A percentile compares a stretch with the other conserved stretches of the same genome.
phyloP scores from a whole-genome alignment of 2,888 invertebrate genomes.

The Pristionchus maxplancki region DNA sequence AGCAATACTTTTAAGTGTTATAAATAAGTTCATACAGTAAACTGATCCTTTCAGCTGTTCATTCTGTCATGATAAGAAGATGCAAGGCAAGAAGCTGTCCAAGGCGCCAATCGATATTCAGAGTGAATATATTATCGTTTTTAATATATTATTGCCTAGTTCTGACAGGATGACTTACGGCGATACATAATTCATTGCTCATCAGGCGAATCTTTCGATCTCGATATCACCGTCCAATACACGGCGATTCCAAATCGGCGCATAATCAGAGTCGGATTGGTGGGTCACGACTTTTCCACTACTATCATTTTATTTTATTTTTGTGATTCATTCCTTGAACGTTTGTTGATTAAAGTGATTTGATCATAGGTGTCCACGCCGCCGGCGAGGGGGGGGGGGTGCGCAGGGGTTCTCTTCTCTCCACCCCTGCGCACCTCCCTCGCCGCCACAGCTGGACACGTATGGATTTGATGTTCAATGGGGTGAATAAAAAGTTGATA shows the following conservation, averaged over 20 bases:
- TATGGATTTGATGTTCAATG: too few relatives aligned
- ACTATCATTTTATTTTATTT: background rate
- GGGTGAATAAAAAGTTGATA: too few relatives aligned
- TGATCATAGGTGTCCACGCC: too few relatives aligned
- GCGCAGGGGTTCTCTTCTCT: too few relatives aligned
- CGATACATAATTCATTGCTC: background rate
- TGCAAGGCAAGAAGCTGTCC: constrained; percentile 64
- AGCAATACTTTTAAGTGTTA: background rate
- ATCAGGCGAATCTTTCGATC: constrained; percentile 58
- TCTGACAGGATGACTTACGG: background rate
- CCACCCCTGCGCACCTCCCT: too few relatives aligned
- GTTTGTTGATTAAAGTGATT: too few relatives aligned
- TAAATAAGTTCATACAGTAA: background rate
- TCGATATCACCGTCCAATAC: constrained; percentile 55
- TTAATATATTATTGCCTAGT: background rate
- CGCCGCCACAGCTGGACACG: too few relatives aligned
- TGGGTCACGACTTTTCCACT: background rate
- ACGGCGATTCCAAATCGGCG: constrained; percentile 24
- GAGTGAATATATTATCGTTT: constrained; percentile 52
- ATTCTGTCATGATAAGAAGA: constrained; percentile 64
- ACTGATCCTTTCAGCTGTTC: constrained; percentile 53
- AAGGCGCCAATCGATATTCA: constrained; percentile 68
- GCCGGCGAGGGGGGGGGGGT: too few relatives aligned
- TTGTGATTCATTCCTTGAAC: too few relatives aligned
- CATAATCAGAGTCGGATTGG: background rate